These are phyloP conservation scores for Callyntrura sp. DNA, from an alignment of 2,888 invertebrate genomes.

Conservation along the genomic window DNA sequence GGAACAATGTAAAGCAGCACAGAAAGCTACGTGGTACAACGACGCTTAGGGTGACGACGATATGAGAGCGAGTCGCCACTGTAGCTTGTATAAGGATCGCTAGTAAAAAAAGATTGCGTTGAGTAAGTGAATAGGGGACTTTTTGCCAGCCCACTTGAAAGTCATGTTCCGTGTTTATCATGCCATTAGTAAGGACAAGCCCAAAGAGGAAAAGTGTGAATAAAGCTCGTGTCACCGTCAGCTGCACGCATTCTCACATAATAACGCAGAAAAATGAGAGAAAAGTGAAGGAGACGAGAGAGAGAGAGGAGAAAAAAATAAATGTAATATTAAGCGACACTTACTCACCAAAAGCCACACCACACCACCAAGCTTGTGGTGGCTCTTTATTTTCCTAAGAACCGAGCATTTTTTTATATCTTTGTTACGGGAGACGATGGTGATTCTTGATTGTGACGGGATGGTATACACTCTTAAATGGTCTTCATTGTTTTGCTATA, in stretches of 20 bases:
- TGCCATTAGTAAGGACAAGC: slow-evolving; percentile 79
- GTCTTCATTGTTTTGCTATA: no score
- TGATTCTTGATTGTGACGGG: no score
- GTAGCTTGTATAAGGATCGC: slow-evolving; percentile 36
- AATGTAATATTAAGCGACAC: slow-evolving; percentile 58
- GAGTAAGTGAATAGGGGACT: slow-evolving; percentile 67
- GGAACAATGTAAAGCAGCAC: neutral
- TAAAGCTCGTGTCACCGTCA: slow-evolving; percentile 75
- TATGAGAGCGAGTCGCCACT: slow-evolving; percentile 7
- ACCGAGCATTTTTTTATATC: no score
- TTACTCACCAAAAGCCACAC: slow-evolving; percentile 7
- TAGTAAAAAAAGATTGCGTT: neutral
- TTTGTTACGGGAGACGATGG: no score
- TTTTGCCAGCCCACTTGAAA: slow-evolving; percentile 76
- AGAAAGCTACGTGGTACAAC: neutral
- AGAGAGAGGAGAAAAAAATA: neutral
- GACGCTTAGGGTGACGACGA: neutral
- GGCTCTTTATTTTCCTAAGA: no score
- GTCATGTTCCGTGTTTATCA: slow-evolving; percentile 80
- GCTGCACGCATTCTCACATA: slow-evolving; percentile 79
- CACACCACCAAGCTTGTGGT: no score
- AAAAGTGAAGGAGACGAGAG: neutral
- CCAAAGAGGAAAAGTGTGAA: slow-evolving; percentile 77
- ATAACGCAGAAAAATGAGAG: slow-evolving; percentile 1
- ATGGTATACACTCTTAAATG: no score